Evolutionary conservation across 1,140 invertebrate genomes (phyloP).

Genomic region (Ridgeia piscesae): DNA sequence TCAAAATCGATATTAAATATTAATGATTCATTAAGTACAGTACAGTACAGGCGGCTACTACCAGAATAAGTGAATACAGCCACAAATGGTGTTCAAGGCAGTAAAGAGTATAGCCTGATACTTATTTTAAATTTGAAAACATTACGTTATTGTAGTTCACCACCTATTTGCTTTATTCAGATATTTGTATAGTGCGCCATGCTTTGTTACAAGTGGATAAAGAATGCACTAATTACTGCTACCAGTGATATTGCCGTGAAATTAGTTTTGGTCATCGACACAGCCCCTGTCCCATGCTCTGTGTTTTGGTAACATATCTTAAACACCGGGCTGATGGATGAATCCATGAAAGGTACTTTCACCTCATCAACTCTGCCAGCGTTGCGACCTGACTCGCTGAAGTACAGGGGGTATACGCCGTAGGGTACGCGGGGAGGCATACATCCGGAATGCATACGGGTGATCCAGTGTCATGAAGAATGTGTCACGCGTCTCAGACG

Average conservation of each 20-base stretch:
- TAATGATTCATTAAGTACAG: too few relatives aligned
- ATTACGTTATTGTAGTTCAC: too few relatives aligned
- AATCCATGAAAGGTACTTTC: neutral
- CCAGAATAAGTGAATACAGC: too few relatives aligned
- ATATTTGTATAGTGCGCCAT: too few relatives aligned
- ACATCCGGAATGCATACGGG: neutral
- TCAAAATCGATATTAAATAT: too few relatives aligned
- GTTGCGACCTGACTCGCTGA: neutral
- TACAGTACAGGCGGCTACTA: too few relatives aligned
- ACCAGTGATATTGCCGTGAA: neutral
- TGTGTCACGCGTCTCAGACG: neutral
- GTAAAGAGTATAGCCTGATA: too few relatives aligned
- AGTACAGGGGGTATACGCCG: neutral
- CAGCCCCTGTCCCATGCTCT: neutral
- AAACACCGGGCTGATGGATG: neutral
- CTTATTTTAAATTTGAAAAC: too few relatives aligned
- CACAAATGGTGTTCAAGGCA: too few relatives aligned
- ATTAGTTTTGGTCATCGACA: neutral
- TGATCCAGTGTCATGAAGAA: constrained; percentile 1
- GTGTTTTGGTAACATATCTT: neutral
- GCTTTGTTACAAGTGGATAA: too few relatives aligned
- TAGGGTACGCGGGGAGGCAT: neutral
- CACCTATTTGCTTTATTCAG: too few relatives aligned
- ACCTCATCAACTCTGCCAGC: neutral
- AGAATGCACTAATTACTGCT: too few relatives aligned